Evolutionary conservation across 2,797 vertebrate species (phyloP), one percentile per base, ranked within the genome.

Genomic region (Hybognathus amarus): DNA sequence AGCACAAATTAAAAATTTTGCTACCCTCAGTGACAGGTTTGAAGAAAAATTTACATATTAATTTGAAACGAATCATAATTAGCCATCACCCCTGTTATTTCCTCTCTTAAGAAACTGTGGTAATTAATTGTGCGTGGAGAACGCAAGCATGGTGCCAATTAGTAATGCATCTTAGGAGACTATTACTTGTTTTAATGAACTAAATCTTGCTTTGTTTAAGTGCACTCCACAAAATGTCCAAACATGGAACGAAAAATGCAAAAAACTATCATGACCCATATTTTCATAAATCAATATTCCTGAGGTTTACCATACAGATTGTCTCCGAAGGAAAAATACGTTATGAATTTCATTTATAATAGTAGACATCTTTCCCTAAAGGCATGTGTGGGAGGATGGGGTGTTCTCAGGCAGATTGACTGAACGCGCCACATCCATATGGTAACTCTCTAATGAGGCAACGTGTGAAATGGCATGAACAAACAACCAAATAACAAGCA

Each of bases 381-480:
- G 87, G 86, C 80, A 77, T 82, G 77, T 79, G 71, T 82, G 78
- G 79, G 77, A 42, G 59, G 78, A 50, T 74, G 73, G 73, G 40
- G 74, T 83, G 80, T 52, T 80, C 79, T 42, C 73, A 81, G 87
- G 33, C 77, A 69, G 89, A 92, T 87, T 92, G 92, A 92, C 90
- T 70, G 84, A 88, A 92, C 84, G 74, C 73, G 89, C 89, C 88
- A 89, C 87, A 68, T 92, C 92, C 90, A 92, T 91, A 88, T 90
- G 85, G 6, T 13, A 71, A 27, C 82, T 87, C 87, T 83, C 88
- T 86, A 87, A 89, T 91, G 91, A 92, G 89, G 66, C 82, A 83
- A 85, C 85, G 89, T 90, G 90, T 90, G 89, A 92, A 91, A 92
- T 87, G 89, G 90, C 91, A 92, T 86, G 89, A 89, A 87, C 88